phyloP scores from a whole-genome alignment of 1,140 invertebrate species.

The Euschistus heros region DNA sequence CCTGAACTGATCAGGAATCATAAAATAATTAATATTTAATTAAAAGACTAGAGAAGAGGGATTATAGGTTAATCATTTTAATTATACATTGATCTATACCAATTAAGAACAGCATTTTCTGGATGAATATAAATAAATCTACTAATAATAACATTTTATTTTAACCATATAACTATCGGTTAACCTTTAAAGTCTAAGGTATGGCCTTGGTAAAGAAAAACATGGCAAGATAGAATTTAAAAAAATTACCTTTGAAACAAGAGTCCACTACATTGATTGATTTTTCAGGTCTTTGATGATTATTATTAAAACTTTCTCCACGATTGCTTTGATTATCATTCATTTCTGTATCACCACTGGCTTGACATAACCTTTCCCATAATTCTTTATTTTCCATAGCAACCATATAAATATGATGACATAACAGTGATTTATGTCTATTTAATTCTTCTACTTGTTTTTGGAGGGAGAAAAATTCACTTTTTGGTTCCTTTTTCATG shows the following conservation, averaged over 20 bases:
- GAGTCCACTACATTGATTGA: slow-evolving; percentile 24
- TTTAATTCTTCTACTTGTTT: slow-evolving; percentile 52
- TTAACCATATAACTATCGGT: too few relatives aligned
- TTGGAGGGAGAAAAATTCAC: slow-evolving; percentile 36
- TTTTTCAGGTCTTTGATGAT: slow-evolving; percentile 23
- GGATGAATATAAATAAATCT: too few relatives aligned
- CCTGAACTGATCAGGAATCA: too few relatives aligned
- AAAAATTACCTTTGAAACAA: slow-evolving; percentile 14
- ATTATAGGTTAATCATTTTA: too few relatives aligned
- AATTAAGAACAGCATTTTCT: too few relatives aligned
- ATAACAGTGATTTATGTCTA: slow-evolving; percentile 60
- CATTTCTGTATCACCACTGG: slow-evolving; percentile 45
- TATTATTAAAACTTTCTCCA: slow-evolving; percentile 8
- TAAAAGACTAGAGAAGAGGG: too few relatives aligned
- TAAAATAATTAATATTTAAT: too few relatives aligned
- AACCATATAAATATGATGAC: slow-evolving; percentile 65
- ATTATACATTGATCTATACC: too few relatives aligned
- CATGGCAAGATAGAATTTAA: too few relatives aligned
- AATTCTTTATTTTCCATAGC: slow-evolving; percentile 65
- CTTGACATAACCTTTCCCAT: slow-evolving; percentile 56
- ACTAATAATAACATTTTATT: too few relatives aligned
- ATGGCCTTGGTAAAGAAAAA: too few relatives aligned
- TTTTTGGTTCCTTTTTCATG: slow-evolving; percentile 28
- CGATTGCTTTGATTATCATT: slow-evolving; percentile 27
- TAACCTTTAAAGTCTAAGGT: too few relatives aligned